Base-by-base conservation (phyloP, 2,113 vertebrate genomes). In the Oryzias melastigma region DNA sequence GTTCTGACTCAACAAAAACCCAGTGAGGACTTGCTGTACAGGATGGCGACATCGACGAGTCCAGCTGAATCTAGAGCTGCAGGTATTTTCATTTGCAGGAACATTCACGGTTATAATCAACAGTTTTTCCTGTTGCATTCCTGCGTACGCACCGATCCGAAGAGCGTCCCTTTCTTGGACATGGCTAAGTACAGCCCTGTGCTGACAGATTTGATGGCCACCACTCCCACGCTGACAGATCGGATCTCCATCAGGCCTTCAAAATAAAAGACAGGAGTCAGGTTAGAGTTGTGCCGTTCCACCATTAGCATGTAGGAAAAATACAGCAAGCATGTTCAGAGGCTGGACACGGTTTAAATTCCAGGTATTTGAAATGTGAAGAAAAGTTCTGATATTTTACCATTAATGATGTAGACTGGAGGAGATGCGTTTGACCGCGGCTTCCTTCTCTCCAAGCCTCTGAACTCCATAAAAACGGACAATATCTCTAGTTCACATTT, bases 161-260 rank as follows among this genome's bases (percentile, higher is more conserved):
- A 97, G 81, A 96, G 92, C 15, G 85, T 92, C 81, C 96, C 96
- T 82, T 70, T 91, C 89, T 91, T 93, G 90, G 94, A 94, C 95
- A 98, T 97, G 68, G 96, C 96, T 89, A 97, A 89, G 73, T 95
- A 98, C 91, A 97, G 92, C 76, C 95, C 94, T 0, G 91, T 95
- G 91, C 94, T 92, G 88, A 95, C 91, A 1, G 95, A 93, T 83
- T 92, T 94, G 91, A 98, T 95, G 83, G 89, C 96, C 80, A 98
- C 93, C 1, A 95, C 88, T 56, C 96, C 95, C 65, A 95, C 94
- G 25, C 84, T 93, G 85, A 96, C 93, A 0, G 95, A 97, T 82
- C 94, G 93, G 87, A 99, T 95, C 92, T 98, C 96, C 57, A 97
- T 90, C 70, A 96, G 86, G 61, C 94, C 95, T 98, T 87, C 0